Evolutionary conservation across 2,113 vertebrate genomes (phyloP).

Genomic region (Hippopotamus amphibius): DNA sequence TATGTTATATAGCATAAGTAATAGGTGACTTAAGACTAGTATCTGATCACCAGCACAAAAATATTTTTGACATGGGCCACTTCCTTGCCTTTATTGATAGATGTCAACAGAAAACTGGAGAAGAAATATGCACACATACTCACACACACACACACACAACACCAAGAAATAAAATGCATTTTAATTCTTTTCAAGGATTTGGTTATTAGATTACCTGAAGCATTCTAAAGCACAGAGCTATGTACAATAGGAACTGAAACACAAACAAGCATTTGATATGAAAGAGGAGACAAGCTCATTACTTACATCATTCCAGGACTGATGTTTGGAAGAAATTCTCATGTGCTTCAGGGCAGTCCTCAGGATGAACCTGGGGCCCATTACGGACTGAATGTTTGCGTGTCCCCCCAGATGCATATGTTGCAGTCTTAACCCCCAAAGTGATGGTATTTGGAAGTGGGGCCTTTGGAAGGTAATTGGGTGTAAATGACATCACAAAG

Average conservation of each 20-base stretch:
- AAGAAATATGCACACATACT: background rate
- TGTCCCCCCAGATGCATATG: background rate
- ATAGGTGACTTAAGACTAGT: constrained; percentile 2
- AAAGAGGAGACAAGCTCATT: background rate
- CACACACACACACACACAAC: background rate
- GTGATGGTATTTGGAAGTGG: background rate
- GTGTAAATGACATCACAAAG: background rate
- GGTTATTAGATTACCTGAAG: background rate
- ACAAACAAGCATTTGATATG: background rate
- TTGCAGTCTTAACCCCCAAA: background rate
- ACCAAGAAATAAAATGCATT: background rate
- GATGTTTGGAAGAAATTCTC: background rate
- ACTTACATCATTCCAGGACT: accelerated
- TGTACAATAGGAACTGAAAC: too few relatives aligned
- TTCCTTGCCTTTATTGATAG: background rate
- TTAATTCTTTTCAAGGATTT: background rate
- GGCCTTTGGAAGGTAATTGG: background rate
- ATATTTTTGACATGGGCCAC: background rate
- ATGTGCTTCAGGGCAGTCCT: background rate
- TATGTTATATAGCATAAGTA: background rate
- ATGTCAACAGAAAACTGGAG: background rate
- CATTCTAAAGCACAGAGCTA: background rate
- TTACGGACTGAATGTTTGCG: background rate
- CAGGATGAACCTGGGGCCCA: background rate
- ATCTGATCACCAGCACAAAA: background rate